Percentiles rank a stretch among this genome's conserved stretches.
Conservation (phyloP, 2,797 vertebrate species). For the Betta splendens region DNA sequence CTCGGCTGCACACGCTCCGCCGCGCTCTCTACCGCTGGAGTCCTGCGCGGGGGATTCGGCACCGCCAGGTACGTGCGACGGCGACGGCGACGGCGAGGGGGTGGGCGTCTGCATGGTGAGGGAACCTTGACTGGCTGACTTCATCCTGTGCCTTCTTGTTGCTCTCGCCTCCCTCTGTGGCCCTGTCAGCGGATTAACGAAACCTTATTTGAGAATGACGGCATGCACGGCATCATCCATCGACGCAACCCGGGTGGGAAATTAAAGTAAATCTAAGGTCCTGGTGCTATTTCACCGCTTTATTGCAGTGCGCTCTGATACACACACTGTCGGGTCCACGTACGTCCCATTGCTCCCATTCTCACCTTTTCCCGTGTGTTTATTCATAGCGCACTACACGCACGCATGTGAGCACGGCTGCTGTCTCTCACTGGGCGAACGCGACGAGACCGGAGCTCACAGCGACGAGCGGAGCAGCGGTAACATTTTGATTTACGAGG, state of each 20-base stretch:
- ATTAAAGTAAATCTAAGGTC: slow-evolving; percentile 1
- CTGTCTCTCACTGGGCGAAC: slow-evolving; percentile 61
- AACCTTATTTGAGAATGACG: slow-evolving; percentile 59
- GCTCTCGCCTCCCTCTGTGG: slow-evolving; percentile 66
- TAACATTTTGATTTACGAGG: slow-evolving; percentile 67
- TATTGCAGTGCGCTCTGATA: slow-evolving; percentile 8
- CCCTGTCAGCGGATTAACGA: slow-evolving; percentile 67
- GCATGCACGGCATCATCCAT: slow-evolving; percentile 54
- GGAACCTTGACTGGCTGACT: slow-evolving; percentile 57
- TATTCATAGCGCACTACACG: slow-evolving; percentile 50
- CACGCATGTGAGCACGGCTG: slow-evolving; percentile 66
- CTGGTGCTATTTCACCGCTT: slow-evolving; percentile 3
- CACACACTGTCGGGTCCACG: slow-evolving; percentile 36
- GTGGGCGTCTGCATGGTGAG: slow-evolving; percentile 57
- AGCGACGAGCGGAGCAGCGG: slow-evolving; percentile 47
- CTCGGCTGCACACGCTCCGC: slow-evolving; percentile 58
- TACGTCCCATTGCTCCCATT: slow-evolving; percentile 36
- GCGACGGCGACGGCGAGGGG: slow-evolving; percentile 28
- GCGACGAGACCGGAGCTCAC: slow-evolving; percentile 33
- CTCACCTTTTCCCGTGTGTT: slow-evolving; percentile 47
- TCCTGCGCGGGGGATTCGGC: slow-evolving; percentile 53
- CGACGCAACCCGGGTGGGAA: slow-evolving; percentile 25
- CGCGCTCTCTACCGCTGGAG: slow-evolving; percentile 44
- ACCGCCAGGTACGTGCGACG: slow-evolving; percentile 74
- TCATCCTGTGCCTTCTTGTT: slow-evolving; percentile 67